Conservation (phyloP, 2,797 vertebrate species). For the Fistularia tabacaria region DNA sequence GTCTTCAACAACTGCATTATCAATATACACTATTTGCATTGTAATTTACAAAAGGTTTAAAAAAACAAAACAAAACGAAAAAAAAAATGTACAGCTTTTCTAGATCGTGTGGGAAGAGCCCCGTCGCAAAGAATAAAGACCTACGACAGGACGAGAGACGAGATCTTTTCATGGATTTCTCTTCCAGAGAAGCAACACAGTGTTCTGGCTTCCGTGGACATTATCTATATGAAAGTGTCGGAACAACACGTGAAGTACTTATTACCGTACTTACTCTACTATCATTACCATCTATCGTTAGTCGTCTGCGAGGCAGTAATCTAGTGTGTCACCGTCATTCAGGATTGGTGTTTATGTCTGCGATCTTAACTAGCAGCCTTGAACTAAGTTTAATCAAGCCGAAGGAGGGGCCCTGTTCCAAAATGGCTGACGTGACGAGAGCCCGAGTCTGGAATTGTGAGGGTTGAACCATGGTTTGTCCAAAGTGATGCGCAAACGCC, state of each 20-base stretch:
- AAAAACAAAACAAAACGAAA: conserved; percentile 3
- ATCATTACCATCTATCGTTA: neutral
- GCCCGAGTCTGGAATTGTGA: conserved; percentile 12
- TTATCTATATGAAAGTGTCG: conserved; percentile 25
- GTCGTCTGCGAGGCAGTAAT: conserved; percentile 44
- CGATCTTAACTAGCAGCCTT: conserved; percentile 18
- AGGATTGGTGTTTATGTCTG: conserved; percentile 18
- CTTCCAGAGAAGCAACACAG: conserved; percentile 29
- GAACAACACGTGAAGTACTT: conserved; percentile 15
- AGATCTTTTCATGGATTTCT: conserved; percentile 21
- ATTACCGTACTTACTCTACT: neutral
- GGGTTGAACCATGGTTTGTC: conserved; percentile 18
- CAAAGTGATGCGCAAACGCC: conserved; percentile 20
- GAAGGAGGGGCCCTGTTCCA: conserved; percentile 33
- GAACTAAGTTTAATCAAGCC: conserved; percentile 30
- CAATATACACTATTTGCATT: conserved; percentile 74
- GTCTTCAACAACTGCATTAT: conserved; percentile 66
- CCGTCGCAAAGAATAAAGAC: conserved; percentile 84
- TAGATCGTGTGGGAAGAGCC: conserved; percentile 83
- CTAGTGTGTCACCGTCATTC: conserved; percentile 13
- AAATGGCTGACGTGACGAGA: conserved; percentile 50
- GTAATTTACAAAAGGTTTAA: conserved; percentile 66
- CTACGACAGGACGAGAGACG: conserved; percentile 53
- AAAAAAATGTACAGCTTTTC: conserved; percentile 87
- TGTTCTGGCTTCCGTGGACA: conserved; percentile 29